phyloP scores from a whole-genome alignment of 2,888 invertebrate species.

The Enoplolaimus lenunculus region DNA sequence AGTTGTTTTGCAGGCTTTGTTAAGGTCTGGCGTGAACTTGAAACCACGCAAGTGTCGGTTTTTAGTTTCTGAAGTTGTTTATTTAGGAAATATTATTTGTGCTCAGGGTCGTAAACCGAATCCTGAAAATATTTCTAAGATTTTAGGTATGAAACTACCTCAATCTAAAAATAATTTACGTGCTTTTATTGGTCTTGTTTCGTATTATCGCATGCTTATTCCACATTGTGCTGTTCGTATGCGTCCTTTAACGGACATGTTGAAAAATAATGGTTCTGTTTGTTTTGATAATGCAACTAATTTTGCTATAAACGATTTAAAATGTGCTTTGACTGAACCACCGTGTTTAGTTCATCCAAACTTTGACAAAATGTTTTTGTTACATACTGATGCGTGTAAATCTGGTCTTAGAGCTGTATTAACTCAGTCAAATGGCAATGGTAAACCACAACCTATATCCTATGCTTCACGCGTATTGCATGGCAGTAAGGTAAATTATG shows the following conservation, averaged over 20 bases:
- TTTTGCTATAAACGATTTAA: not conserved
- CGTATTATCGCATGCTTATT: not conserved
- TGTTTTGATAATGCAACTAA: not conserved
- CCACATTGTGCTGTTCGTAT: not conserved
- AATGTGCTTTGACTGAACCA: not conserved
- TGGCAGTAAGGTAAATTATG: not conserved
- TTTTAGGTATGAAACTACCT: not conserved
- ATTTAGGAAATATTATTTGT: not conserved
- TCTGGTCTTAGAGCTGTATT: not conserved
- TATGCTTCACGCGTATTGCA: not conserved
- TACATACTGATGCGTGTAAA: not conserved
- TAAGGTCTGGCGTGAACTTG: not conserved
- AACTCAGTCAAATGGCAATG: not conserved
- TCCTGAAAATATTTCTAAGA: not conserved
- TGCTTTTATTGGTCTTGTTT: not conserved
- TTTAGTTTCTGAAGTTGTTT: not conserved
- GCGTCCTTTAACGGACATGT: not conserved
- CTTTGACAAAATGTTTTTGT: not conserved
- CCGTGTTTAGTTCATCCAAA: not conserved
- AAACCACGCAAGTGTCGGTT: not conserved
- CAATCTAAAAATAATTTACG: not conserved
- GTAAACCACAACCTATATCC: not conserved
- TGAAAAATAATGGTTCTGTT: not conserved
- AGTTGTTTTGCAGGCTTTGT: not conserved
- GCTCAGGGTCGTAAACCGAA: conserved; percentile 1